These are phyloP conservation scores for Neodontobutis hainanensis DNA, from an alignment of 2,113 vertebrate species.

Conservation along the genomic window DNA sequence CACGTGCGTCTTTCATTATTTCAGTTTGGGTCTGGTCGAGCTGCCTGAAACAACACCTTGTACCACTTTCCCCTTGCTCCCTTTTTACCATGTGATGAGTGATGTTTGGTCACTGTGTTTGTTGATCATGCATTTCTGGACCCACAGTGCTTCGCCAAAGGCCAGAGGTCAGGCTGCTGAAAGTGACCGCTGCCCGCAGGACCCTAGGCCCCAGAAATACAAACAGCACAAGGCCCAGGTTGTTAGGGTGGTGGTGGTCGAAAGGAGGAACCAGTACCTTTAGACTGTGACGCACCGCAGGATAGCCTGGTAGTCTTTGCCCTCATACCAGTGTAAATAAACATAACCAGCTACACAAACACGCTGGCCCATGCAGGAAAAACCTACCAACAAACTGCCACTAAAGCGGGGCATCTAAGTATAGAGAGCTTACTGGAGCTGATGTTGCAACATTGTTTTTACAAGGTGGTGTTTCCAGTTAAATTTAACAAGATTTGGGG, in stretches of 20 bases:
- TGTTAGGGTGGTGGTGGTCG: constrained; percentile 50
- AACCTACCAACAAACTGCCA: constrained; percentile 36
- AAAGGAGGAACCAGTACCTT: constrained; percentile 54
- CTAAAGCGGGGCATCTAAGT: constrained; percentile 50
- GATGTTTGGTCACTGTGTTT: constrained; percentile 64
- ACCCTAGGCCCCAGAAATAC: constrained; percentile 59
- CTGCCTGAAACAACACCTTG: constrained; percentile 60
- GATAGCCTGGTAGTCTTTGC: constrained; percentile 65
- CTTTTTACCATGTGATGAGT: constrained; percentile 63
- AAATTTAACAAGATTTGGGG: constrained; percentile 1
- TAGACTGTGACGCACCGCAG: constrained; percentile 36
- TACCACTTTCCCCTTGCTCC: constrained; percentile 27
- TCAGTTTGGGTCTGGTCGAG: constrained; percentile 33
- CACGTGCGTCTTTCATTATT: constrained; percentile 49
- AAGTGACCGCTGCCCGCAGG: constrained; percentile 57
- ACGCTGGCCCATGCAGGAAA: constrained; percentile 47
- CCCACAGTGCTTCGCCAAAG: constrained; percentile 52
- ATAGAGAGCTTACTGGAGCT: constrained; percentile 44
- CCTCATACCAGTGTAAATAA: constrained; percentile 70
- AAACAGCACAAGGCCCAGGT: constrained; percentile 56
- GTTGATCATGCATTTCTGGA: constrained; percentile 47
- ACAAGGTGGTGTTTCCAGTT: constrained; percentile 35
- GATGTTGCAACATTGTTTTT: constrained; percentile 62
- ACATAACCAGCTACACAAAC: constrained; percentile 71
- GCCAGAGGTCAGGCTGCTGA: constrained; percentile 62